These are phyloP conservation scores for Pseudomyrmex cubaensis DNA, from an alignment of 1,140 invertebrate genomes.

Conservation along the genomic window DNA sequence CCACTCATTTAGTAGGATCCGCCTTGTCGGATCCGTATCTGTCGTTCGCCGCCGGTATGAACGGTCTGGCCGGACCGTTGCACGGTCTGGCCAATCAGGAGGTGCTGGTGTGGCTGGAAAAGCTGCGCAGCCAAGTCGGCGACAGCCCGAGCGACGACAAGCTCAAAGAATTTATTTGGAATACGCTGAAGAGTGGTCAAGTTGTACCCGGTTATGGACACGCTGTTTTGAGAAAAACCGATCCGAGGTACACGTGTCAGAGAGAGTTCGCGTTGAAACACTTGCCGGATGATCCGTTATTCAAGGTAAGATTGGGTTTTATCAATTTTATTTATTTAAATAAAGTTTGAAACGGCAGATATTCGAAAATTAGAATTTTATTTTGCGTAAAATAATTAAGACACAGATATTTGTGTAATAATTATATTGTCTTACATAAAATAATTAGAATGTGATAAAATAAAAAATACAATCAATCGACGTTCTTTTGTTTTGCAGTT, in stretches of 20 bases:
- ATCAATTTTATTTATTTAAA: no score
- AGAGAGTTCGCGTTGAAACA: slow-evolving; percentile 98
- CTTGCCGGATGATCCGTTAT: slow-evolving; percentile 95
- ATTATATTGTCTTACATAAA: not conserved
- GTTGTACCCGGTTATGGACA: slow-evolving; percentile 99
- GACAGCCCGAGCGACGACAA: slow-evolving; percentile 94
- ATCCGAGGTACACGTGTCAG: slow-evolving; percentile 97
- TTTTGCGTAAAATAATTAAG: not conserved
- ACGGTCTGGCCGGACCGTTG: slow-evolving; percentile 97
- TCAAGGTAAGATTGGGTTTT: slow-evolving; percentile 87
- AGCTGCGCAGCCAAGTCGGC: slow-evolving; percentile 92
- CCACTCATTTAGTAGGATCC: slow-evolving; percentile 97
- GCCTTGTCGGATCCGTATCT: slow-evolving; percentile 98
- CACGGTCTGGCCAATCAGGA: slow-evolving; percentile 99
- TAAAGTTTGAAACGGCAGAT: no score
- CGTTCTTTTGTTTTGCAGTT: slow-evolving; percentile 84
- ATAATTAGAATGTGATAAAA: no score
- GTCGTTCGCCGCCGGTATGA: slow-evolving; percentile 97
- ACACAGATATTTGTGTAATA: no score
- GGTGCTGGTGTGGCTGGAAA: slow-evolving; percentile 94
- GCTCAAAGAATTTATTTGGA: slow-evolving; percentile 97
- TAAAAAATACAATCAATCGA: not conserved
- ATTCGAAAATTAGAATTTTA: not conserved
- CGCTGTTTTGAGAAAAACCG: slow-evolving; percentile 98
- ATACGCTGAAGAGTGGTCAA: slow-evolving; percentile 97